These are phyloP conservation scores for Naso thynnoides DNA, from an alignment of 2,797 vertebrate species.

Conservation along the genomic window DNA sequence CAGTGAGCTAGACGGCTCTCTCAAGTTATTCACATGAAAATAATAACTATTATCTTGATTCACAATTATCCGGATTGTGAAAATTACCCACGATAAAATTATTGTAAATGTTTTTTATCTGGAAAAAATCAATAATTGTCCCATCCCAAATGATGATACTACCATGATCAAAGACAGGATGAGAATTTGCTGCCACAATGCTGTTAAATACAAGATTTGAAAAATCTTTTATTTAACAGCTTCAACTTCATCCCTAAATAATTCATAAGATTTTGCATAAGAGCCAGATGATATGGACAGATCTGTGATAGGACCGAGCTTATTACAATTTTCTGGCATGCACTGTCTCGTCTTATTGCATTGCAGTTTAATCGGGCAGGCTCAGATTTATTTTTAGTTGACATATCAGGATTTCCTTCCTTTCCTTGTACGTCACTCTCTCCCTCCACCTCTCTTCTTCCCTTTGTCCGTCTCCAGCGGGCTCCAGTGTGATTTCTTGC, in stretches of 20 bases:
- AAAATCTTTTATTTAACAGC: not conserved
- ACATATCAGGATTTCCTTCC: not conserved
- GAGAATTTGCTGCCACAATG: too few species aligned
- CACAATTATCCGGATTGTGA: too few species aligned
- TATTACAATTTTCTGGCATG: not conserved
- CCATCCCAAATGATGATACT: too few species aligned
- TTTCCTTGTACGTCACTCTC: not conserved
- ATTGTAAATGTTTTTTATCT: too few species aligned
- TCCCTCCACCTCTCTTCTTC: not conserved
- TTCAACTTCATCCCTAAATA: too few species aligned
- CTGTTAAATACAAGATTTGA: not conserved
- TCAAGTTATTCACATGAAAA: too few species aligned
- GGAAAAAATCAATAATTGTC: too few species aligned
- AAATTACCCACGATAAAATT: too few species aligned
- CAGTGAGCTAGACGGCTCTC: too few species aligned
- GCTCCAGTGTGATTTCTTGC: slow-evolving; percentile 97
- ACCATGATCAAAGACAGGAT: not conserved
- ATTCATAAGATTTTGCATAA: not conserved
- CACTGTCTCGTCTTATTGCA: not conserved
- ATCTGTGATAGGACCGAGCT: not conserved
- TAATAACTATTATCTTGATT: too few species aligned
- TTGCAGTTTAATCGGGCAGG: not conserved
- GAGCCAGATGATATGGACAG: not conserved
- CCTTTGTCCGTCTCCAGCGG: slow-evolving; percentile 82
- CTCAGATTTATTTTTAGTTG: not conserved